Conservation (phyloP, 2,113 vertebrate genomes). For the Rhodinocichla rosea region DNA sequence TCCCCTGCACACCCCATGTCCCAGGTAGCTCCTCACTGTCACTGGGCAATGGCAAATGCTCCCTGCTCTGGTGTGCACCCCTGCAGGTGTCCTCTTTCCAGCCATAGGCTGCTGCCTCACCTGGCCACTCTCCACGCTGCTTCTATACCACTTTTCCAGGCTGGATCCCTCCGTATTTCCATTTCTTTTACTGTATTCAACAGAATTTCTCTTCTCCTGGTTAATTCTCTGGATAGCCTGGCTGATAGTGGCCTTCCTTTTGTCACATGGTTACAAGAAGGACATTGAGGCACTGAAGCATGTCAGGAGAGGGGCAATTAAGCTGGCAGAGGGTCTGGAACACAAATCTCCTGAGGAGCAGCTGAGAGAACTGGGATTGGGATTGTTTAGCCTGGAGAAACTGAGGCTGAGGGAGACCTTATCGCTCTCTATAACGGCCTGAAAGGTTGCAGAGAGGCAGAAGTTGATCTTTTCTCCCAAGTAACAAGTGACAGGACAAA, state of each 20-base stretch:
- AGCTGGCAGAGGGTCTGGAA: not conserved
- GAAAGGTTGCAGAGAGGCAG: not conserved
- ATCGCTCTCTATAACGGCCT: fast-evolving
- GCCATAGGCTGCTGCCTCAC: not conserved
- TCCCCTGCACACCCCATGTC: fast-evolving
- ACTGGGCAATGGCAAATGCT: not conserved
- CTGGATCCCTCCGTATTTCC: not conserved
- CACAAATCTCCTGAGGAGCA: not conserved
- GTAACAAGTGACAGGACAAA: not conserved
- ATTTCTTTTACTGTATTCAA: not conserved
- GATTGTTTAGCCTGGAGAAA: not conserved
- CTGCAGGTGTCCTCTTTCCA: fast-evolving
- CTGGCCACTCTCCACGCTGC: not conserved
- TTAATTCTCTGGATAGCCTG: not conserved
- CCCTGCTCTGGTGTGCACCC: too few species aligned
- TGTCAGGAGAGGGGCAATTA: not conserved
- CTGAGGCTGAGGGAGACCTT: not conserved
- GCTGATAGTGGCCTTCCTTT: not conserved
- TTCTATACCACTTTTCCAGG: not conserved
- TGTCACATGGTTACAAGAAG: not conserved
- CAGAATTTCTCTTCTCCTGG: not conserved
- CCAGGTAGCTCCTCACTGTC: fast-evolving
- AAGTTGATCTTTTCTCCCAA: not conserved
- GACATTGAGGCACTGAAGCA: not conserved
- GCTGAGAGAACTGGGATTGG: not conserved